A percentile compares a stretch with the other conserved stretches of the same genome.
These are phyloP conservation scores for Fundulus diaphanus DNA, from an alignment of 2,797 vertebrate species.

Conservation along the genomic window DNA sequence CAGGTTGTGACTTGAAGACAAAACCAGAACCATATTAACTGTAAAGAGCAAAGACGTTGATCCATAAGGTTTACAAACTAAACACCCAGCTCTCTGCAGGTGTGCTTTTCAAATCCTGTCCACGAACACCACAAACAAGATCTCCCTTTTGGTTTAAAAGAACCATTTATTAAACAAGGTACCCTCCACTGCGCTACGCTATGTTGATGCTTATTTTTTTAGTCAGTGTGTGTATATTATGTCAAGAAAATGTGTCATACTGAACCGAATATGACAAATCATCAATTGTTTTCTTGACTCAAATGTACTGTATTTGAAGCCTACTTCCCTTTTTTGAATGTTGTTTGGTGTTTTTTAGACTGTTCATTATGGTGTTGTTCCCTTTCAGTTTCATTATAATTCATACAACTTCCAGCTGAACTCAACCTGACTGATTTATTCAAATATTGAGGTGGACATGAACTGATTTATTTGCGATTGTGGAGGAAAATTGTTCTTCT, in stretches of 20 bases:
- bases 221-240: background rate
- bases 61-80: background rate
- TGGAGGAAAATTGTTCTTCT: constrained; percentile 4
- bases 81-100: background rate
- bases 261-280: background rate
- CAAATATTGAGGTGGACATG: background rate
- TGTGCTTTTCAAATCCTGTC: background rate
- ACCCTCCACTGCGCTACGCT: background rate
- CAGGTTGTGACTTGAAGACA: too few relatives aligned
- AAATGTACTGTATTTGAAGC: background rate
- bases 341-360: background rate
- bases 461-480: constrained; percentile 8
- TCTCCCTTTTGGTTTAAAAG: background rate
- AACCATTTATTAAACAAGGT: background rate
- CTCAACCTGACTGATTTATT: constrained; percentile 16
- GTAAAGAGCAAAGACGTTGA: too few relatives aligned
- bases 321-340: background rate
- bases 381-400: constrained; percentile 22
- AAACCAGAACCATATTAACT: too few relatives aligned
- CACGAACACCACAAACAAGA: background rate
- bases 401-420: constrained; percentile 38
- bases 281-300: background rate
- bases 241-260: background rate
- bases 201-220: background rate
- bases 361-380: background rate